Evolutionary conservation across 1,140 invertebrate species (phyloP).

Genomic region (Charaxes varanes): DNA sequence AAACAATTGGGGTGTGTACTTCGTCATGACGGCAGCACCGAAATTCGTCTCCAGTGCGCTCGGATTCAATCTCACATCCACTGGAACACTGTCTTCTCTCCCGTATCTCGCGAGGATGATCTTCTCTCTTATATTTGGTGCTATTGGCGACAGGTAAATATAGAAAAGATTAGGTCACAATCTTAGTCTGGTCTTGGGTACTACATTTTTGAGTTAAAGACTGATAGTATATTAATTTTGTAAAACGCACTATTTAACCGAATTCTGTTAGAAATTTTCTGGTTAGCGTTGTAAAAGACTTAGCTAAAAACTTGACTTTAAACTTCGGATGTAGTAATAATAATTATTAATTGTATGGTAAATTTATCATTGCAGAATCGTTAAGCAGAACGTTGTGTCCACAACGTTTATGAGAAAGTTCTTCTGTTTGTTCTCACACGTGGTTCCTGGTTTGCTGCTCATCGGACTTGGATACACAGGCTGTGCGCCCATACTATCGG

Average conservation of each 20-base stretch:
- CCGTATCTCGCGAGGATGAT: constrained; percentile 80
- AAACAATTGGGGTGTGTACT: constrained; percentile 86
- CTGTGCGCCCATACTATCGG: constrained; percentile 78
- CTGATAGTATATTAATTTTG: no score
- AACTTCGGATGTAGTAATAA: no score
- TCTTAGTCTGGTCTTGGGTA: no score
- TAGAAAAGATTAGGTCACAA: no score
- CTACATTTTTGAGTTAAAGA: no score
- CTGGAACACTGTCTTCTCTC: constrained; percentile 79
- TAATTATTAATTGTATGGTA: no score
- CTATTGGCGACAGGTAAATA: constrained; percentile 77
- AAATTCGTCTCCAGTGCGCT: constrained; percentile 91
- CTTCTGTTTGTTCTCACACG: constrained; percentile 82
- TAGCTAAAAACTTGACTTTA: no score
- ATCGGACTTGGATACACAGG: constrained; percentile 80
- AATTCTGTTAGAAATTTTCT: no score
- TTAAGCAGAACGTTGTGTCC: constrained; percentile 74
- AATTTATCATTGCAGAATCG: no score
- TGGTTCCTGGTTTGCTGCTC: constrained; percentile 81
- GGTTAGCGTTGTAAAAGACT: no score
- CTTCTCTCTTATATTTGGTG: constrained; percentile 80
- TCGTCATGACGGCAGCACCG: constrained; percentile 90
- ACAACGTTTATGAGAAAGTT: constrained; percentile 81
- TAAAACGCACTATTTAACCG: no score
- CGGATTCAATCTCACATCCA: constrained; percentile 86